A percentile compares a stretch with the other conserved stretches of the same genome.
phyloP scores from a whole-genome alignment of 2,888 invertebrate species.

The Xylophagus ater region DNA sequence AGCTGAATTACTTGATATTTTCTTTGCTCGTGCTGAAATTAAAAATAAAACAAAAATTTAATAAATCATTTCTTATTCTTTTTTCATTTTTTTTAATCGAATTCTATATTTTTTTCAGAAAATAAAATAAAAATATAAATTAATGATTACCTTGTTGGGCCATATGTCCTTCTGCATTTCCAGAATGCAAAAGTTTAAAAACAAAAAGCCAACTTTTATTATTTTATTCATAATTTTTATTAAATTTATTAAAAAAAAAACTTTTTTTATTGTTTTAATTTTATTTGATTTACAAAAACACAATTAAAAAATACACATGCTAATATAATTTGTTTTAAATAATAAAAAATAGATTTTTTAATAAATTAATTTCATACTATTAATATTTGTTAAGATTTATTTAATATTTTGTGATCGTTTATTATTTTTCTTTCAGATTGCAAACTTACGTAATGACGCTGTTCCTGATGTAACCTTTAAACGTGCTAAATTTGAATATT shows the following conservation, averaged over 20 bases:
- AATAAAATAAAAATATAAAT: not conserved
- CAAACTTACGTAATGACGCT: conserved; percentile 63
- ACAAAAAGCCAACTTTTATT: conserved; percentile 15
- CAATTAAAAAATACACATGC: conserved; percentile 4
- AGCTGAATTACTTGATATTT: conserved; percentile 42
- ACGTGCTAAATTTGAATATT: conserved; percentile 69
- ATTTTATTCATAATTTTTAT: not conserved
- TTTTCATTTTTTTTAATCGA: too few relatives aligned
- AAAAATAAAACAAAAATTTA: not conserved
- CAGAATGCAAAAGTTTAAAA: conserved; percentile 19
- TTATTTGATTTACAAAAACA: conserved; percentile 5
- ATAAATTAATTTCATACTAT: too few relatives aligned
- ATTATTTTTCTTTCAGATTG: too few relatives aligned
- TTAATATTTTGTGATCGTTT: too few relatives aligned
- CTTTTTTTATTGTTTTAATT: too few relatives aligned
- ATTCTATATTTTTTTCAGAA: not conserved
- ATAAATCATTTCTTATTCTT: conserved; percentile 4
- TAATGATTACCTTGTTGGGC: conserved; percentile 49
- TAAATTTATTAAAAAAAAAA: not conserved
- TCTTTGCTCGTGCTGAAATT: conserved; percentile 51
- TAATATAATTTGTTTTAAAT: conserved; percentile 10
- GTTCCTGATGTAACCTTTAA: conserved; percentile 56
- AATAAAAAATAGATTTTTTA: conserved; percentile 5
- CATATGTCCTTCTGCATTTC: conserved; percentile 47
- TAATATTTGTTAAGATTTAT: too few relatives aligned